Conservation (phyloP, 2,888 invertebrate species). For the Aquatica leii region DNA sequence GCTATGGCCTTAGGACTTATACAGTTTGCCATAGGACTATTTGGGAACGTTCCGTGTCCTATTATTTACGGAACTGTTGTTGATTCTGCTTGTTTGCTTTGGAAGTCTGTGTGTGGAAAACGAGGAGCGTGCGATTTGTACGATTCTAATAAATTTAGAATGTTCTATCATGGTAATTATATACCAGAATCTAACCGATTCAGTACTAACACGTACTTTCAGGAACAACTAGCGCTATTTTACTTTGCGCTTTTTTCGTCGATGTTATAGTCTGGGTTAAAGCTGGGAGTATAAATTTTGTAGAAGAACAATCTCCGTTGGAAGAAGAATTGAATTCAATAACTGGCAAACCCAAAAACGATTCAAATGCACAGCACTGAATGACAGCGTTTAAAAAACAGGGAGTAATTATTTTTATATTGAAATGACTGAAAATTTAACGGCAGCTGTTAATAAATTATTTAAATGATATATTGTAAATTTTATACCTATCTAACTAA, state of each 20-base stretch:
- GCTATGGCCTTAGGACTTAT: constrained; percentile 95
- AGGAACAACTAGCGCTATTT: constrained; percentile 87
- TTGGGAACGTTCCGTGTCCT: constrained; percentile 95
- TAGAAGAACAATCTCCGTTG: constrained; percentile 65
- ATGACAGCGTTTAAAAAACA: constrained; percentile 16
- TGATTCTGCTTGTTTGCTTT: constrained; percentile 89
- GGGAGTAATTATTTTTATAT: constrained; percentile 25
- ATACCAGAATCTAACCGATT: neutral
- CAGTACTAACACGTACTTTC: constrained; percentile 27
- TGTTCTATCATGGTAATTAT: constrained; percentile 81
- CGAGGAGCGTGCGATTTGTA: constrained; percentile 89
- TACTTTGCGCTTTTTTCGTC: constrained; percentile 87
- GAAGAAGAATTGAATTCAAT: constrained; percentile 62
- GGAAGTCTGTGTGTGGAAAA: constrained; percentile 83
- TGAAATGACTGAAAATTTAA: constrained; percentile 31
- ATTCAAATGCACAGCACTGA: constrained; percentile 41
- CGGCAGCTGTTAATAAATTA: constrained; percentile 30
- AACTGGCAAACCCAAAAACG: constrained; percentile 55
- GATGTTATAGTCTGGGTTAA: constrained; percentile 90
- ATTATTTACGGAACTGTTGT: constrained; percentile 92
- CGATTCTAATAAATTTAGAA: constrained; percentile 82
- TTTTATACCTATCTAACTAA: constrained; percentile 24
- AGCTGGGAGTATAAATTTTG: constrained; percentile 80
- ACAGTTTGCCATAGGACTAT: constrained; percentile 91
- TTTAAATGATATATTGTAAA: constrained; percentile 16